Conservation (phyloP, 2,113 vertebrate genomes). For the Melanocharis versteri region DNA sequence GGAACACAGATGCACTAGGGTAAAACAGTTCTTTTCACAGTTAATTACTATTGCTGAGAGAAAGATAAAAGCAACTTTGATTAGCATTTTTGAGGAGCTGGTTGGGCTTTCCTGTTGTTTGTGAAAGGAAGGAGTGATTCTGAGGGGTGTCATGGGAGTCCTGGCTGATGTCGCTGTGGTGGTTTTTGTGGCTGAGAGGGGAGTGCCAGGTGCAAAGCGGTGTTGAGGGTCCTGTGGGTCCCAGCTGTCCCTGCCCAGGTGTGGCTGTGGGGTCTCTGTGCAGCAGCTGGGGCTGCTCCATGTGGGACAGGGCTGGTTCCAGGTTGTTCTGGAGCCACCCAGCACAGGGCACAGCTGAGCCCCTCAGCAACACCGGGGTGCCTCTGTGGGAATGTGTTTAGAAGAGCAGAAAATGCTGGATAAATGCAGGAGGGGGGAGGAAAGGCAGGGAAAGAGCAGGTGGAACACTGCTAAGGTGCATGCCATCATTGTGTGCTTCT, state of each 20-base stretch:
- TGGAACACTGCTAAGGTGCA: fast-evolving
- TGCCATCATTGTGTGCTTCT: background rate
- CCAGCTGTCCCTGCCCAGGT: background rate
- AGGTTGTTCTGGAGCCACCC: fast-evolving
- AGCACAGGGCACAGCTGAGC: background rate
- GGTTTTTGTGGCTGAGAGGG: too few species aligned
- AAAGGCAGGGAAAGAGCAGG: background rate
- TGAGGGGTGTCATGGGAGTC: background rate
- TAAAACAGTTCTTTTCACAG: background rate
- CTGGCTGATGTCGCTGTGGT: fast-evolving
- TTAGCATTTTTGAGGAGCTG: background rate
- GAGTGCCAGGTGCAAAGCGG: fast-evolving
- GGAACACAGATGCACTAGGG: background rate
- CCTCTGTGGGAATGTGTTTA: background rate
- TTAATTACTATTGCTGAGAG: background rate
- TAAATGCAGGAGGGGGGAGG: fast-evolving
- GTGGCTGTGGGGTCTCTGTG: background rate
- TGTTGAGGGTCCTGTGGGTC: background rate
- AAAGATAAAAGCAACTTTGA: background rate
- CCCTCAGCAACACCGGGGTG: fast-evolving
- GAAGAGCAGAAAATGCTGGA: background rate
- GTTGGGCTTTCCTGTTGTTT: background rate
- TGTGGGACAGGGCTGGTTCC: background rate
- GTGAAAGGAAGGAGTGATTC: background rate
- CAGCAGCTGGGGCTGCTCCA: background rate